Percentiles rank a stretch among this genome's conserved stretches.
Conservation (phyloP, 2,888 invertebrate genomes). For the Luperina nickerlii region DNA sequence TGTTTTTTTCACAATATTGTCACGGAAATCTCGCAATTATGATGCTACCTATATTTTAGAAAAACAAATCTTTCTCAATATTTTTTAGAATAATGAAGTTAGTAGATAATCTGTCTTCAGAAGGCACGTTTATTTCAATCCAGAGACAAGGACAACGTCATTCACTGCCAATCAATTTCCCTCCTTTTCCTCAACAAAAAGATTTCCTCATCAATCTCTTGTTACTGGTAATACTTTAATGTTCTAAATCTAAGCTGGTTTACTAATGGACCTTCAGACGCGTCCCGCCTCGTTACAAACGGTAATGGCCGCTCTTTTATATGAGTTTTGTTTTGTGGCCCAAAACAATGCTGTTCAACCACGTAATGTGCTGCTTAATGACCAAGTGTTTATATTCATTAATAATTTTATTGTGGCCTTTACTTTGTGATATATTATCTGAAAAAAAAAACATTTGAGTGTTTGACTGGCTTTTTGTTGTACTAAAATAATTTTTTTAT, state of each 20-base stretch:
- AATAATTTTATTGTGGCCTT: conserved; percentile 52
- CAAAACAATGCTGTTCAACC: conserved; percentile 67
- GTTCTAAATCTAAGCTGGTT: conserved; percentile 69
- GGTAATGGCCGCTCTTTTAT: conserved; percentile 78
- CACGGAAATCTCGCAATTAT: neutral
- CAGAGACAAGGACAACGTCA: neutral
- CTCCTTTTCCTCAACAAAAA: conserved; percentile 14
- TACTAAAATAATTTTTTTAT: neutral
- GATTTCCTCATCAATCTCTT: conserved; percentile 53
- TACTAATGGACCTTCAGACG: conserved; percentile 72
- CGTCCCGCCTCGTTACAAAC: conserved; percentile 71
- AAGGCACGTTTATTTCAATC: neutral
- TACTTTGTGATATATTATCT: conserved; percentile 8
- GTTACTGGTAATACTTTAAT: conserved; percentile 56
- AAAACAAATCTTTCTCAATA: neutral
- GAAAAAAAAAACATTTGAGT: neutral
- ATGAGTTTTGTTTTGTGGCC: conserved; percentile 75
- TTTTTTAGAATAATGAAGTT: neutral
- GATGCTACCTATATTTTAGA: neutral
- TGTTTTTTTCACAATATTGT: neutral
- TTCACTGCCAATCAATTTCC: conserved; percentile 28
- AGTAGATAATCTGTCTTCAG: neutral
- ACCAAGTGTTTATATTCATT: conserved; percentile 71
- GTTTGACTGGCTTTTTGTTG: neutral
- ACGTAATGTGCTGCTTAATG: conserved; percentile 77